phyloP scores from a whole-genome alignment of 2,888 invertebrate genomes.

The Gortyna flavago region DNA sequence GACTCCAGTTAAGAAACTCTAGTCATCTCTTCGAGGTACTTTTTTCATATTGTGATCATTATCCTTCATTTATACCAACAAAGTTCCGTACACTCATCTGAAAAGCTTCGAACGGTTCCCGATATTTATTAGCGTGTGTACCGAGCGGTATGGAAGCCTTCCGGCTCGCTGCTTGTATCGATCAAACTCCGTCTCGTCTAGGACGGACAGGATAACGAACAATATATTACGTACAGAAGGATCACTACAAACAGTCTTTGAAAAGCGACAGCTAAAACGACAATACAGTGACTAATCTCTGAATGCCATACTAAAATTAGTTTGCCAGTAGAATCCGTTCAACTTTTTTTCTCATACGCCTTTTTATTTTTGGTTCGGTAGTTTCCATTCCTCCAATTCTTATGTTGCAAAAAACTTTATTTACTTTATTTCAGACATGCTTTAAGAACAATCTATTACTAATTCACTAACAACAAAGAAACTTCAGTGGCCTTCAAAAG shows the following conservation, averaged over 20 bases:
- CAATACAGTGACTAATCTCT: too few relatives aligned
- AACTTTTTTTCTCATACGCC: too few relatives aligned
- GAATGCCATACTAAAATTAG: too few relatives aligned
- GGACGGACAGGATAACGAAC: conserved; percentile 16
- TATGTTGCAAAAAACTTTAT: too few relatives aligned
- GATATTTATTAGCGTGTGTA: conserved; percentile 36
- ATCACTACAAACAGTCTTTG: neutral
- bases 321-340: too few relatives aligned
- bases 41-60: neutral
- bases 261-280: too few relatives aligned
- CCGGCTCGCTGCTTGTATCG: conserved; percentile 55
- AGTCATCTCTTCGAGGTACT: neutral
- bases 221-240: neutral
- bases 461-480: too few relatives aligned
- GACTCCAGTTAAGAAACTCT: neutral
- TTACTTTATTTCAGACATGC: too few relatives aligned
- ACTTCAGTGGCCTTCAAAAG: too few relatives aligned
- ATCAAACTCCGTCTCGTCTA: conserved; percentile 55
- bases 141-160: conserved; percentile 25
- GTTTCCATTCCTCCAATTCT: too few relatives aligned
- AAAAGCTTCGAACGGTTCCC: neutral
- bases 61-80: neutral
- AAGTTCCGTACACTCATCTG: neutral
- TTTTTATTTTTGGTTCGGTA: too few relatives aligned
- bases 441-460: too few relatives aligned